Evolutionary conservation across 2,888 invertebrate genomes (phyloP).

Genomic region (Carabus problematicus): DNA sequence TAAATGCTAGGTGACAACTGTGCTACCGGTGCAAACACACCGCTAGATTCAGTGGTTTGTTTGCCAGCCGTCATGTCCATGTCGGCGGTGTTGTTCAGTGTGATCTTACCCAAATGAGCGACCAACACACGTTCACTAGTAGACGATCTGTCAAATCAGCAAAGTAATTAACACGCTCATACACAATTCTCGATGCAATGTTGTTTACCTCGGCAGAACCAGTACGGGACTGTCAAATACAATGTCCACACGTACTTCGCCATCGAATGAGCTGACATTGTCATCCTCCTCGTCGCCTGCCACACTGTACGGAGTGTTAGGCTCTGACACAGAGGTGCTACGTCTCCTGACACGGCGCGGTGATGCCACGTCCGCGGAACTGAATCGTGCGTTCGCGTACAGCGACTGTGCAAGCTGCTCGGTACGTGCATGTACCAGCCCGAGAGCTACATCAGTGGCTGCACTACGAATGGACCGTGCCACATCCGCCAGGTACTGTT

Average conservation of each 20-base stretch:
- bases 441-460: conserved; percentile 93
- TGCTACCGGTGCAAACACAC: conserved; percentile 41
- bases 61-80: too few relatives aligned
- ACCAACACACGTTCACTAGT: conserved; percentile 85
- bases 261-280: neutral
- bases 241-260: conserved; percentile 70
- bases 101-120: conserved; percentile 91
- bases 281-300: conserved; percentile 49
- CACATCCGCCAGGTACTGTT: conserved; percentile 84
- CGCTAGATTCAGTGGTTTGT: conserved; percentile 42
- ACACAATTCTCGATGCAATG: neutral
- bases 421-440: conserved; percentile 77
- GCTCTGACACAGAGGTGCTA: conserved; percentile 55
- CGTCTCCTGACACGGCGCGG: conserved; percentile 61
- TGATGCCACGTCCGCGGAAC: conserved; percentile 56
- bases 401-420: conserved; percentile 66
- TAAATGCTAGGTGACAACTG: conserved; percentile 57
- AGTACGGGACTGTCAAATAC: conserved; percentile 91
- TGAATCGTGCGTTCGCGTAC: conserved; percentile 63
- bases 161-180: neutral
- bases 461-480: conserved; percentile 87
- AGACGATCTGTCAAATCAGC: conserved; percentile 62
- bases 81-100: conserved; percentile 60
- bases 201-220: conserved; percentile 70
- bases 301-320: conserved; percentile 57